These are phyloP conservation scores for Sigmodon hispidus DNA, from an alignment of 2,113 vertebrate genomes.

Conservation along the genomic window DNA sequence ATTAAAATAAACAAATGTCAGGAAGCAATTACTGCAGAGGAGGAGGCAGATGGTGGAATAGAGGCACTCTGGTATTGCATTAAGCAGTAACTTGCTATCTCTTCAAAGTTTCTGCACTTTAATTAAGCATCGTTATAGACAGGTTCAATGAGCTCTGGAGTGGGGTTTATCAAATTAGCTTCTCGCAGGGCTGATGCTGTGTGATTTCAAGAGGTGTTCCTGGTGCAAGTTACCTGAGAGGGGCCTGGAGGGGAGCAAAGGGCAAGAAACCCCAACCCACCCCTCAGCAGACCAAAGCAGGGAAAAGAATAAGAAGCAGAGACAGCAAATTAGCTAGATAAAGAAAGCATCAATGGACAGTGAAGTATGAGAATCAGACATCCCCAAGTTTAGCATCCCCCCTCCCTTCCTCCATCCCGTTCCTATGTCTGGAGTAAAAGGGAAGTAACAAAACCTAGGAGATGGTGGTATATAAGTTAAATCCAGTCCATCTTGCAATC, in stretches of 20 bases:
- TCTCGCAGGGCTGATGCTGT: conserved; percentile 73
- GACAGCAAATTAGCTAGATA: not conserved
- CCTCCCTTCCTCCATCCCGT: not conserved
- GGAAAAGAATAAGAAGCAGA: not conserved
- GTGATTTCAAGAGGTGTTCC: conserved; percentile 65
- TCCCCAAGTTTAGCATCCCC: not conserved
- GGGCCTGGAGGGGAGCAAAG: conserved; percentile 31
- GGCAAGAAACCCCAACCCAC: conserved; percentile 21
- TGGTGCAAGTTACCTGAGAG: conserved; percentile 52
- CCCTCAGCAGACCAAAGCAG: not conserved
- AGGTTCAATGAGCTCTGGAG: conserved; percentile 84
- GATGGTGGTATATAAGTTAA: not conserved
- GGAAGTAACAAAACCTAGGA: not conserved
- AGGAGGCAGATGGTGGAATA: conserved; percentile 87
- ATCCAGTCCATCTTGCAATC: not conserved
- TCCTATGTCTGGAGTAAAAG: not conserved
- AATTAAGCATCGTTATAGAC: conserved; percentile 86
- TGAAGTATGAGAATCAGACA: not conserved
- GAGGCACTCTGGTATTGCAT: conserved; percentile 84
- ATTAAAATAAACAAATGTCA: conserved; percentile 90
- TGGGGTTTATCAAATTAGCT: conserved; percentile 85
- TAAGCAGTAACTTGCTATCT: conserved; percentile 86
- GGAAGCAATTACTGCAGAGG: conserved; percentile 87
- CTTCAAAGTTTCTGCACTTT: conserved; percentile 88
- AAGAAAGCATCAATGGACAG: not conserved